Evolutionary conservation across 2,888 invertebrate genomes (phyloP).

Genomic region (Cosmia trapezina): DNA sequence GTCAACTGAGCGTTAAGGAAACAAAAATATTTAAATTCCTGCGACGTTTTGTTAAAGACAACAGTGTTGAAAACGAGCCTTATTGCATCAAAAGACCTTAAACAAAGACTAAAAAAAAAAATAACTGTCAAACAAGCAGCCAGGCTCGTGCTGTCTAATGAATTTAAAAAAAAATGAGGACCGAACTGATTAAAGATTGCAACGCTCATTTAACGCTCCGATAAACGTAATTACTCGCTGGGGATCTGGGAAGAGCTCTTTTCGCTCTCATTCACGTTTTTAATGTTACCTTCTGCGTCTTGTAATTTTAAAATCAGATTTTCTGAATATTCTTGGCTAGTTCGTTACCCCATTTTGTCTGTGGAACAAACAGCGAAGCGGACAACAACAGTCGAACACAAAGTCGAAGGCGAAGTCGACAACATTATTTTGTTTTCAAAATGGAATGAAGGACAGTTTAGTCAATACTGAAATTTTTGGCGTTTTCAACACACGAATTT

Average conservation of each 20-base stretch:
- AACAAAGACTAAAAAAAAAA: constrained; percentile 60
- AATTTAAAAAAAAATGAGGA: constrained; percentile 72
- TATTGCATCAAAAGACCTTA: constrained; percentile 28
- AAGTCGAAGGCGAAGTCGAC: too few species aligned
- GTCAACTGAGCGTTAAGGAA: background rate
- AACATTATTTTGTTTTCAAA: constrained; percentile 2
- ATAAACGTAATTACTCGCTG: constrained; percentile 86
- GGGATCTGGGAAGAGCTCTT: constrained; percentile 77
- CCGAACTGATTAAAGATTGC: constrained; percentile 85
- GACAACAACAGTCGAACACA: too few species aligned
- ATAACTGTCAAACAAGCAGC: constrained; percentile 67
- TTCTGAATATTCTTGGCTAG: constrained; percentile 52
- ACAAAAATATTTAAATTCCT: background rate
- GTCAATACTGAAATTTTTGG: background rate
- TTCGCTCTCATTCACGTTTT: constrained; percentile 74
- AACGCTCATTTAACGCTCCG: constrained; percentile 87
- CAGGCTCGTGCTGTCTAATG: constrained; percentile 65
- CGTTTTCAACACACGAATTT: background rate
- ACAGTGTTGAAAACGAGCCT: constrained; percentile 6
- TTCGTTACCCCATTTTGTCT: constrained; percentile 56
- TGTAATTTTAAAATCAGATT: constrained; percentile 54
- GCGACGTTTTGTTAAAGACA: background rate
- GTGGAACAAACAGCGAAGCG: constrained; percentile 6
- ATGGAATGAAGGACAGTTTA: background rate
- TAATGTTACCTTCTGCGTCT: constrained; percentile 69